These are phyloP conservation scores for Erpobdella octoculata DNA, from an alignment of 2,888 invertebrate genomes.

Conservation along the genomic window DNA sequence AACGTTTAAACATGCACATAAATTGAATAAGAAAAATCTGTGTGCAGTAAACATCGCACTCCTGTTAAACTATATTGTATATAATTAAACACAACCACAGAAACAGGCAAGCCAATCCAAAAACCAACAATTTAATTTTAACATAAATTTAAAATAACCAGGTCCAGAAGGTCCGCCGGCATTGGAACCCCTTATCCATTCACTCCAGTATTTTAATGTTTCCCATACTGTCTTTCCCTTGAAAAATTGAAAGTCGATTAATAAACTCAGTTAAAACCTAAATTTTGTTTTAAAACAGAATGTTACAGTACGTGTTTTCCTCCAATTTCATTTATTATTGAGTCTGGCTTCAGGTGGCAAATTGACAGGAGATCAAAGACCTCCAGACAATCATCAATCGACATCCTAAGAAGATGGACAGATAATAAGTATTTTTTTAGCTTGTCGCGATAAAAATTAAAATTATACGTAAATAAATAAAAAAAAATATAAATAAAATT, in stretches of 20 bases:
- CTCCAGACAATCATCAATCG: constrained; percentile 73
- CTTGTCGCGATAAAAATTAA: too few relatives aligned
- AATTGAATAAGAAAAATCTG: too few relatives aligned
- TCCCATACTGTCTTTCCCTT: neutral
- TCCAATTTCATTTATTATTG: constrained; percentile 42
- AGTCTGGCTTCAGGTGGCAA: constrained; percentile 70
- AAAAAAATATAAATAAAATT: neutral
- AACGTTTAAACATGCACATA: too few relatives aligned
- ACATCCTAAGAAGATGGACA: constrained; percentile 61
- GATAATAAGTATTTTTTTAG: too few relatives aligned
- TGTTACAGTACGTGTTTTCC: constrained; percentile 29
- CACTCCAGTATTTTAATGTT: neutral
- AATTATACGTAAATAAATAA: neutral
- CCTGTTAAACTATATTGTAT: too few relatives aligned
- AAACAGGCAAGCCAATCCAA: neutral
- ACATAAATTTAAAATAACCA: too few relatives aligned
- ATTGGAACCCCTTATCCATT: constrained; percentile 28
- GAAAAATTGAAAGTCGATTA: neutral
- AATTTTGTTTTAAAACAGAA: too few relatives aligned
- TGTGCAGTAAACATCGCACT: too few relatives aligned
- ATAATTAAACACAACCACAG: too few relatives aligned
- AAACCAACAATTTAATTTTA: too few relatives aligned
- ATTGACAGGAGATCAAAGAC: constrained; percentile 81
- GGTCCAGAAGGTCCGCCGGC: constrained; percentile 24
- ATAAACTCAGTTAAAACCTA: too few relatives aligned